Base-by-base conservation (phyloP, 2,888 invertebrate species). In the Campoplex capitator region DNA sequence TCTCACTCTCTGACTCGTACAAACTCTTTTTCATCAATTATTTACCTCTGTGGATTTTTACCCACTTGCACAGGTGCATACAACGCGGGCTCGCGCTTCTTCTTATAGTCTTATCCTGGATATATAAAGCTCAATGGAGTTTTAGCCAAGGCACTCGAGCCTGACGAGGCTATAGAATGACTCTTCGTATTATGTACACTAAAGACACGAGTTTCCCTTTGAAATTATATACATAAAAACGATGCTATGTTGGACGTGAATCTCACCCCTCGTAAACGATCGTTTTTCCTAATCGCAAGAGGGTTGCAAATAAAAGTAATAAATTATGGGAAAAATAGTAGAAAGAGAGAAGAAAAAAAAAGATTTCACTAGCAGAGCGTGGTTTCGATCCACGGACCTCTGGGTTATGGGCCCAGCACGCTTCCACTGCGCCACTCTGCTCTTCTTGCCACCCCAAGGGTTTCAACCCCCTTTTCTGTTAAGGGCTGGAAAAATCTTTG, bases 311-410 rank as follows among this genome's bases (percentile, higher is more conserved):
- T 71, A 13, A 74, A 54, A 76, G 7, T 65, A n/a, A 18, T 11
- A 16, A 67, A 45, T 32, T 35, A 18, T 32, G 38, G 38, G 38
- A 38, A 38, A 38, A 4, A 4, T 38, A 38, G 38, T 38, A 6
- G 42, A 42, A 42, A 9, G 42, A 9, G 42, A 9, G 45, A 67
- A 28, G n/a, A 51, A 67, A 54, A 70, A 38, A 68, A 54, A 70
- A 38, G 56, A 35, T 38, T 18, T 16, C n/a, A 6, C n/a, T 96
- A 96, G 96, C 96, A 96, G 96, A 96, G 97, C 97, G 96, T 97
- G 97, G 97, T 97, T 97, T 97, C 97, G 97, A 97, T 97, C 97
- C 97, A 97, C 97, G 97, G 97, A 97, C 97, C 97, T 97, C 97
- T 97, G 97, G 97, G 97, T 97, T 97, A 97, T 97, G 97, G 96